A percentile compares a stretch with the other conserved stretches of the same genome.
Evolutionary conservation across 2,888 invertebrate genomes (phyloP).

Genomic region (Metalampra italica): DNA sequence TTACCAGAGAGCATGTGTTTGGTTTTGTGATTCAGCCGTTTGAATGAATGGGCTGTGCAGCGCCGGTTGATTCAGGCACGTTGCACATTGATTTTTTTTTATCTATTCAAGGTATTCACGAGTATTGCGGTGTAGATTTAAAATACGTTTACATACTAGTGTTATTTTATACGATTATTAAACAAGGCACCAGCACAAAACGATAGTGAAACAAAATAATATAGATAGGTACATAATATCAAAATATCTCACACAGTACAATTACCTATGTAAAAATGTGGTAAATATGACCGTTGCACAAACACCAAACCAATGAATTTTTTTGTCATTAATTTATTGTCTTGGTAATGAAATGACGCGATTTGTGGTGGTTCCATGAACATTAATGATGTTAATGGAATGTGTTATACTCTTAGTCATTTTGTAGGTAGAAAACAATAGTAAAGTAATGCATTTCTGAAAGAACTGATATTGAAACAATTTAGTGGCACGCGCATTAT

Average conservation of each 20-base stretch:
- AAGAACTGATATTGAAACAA: not conserved
- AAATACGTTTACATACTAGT: too few species aligned
- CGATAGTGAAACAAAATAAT: too few species aligned
- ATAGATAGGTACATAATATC: too few species aligned
- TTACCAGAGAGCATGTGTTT: constrained; percentile 35
- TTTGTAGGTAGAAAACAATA: not conserved
- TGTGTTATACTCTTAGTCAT: not conserved
- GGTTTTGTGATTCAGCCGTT: constrained; percentile 48
- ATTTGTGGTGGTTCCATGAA: too few species aligned
- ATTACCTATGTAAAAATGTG: not conserved
- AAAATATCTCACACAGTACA: not conserved
- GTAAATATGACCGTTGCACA: not conserved
- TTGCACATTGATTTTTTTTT: constrained; percentile 17
- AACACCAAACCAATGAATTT: too few species aligned
- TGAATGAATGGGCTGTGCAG: constrained; percentile 37
- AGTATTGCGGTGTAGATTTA: not conserved
- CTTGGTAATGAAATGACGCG: too few species aligned
- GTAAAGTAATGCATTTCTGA: not conserved
- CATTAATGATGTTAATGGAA: not conserved
- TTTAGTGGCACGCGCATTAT: constrained; percentile 6
- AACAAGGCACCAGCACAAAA: too few species aligned
- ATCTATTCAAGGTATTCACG: constrained; percentile 4
- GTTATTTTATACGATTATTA: too few species aligned
- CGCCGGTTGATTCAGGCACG: constrained; percentile 17
- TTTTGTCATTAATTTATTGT: too few species aligned